Percentiles rank a stretch among this genome's conserved stretches.
These are phyloP conservation scores for Cyprinodon tularosa DNA, from an alignment of 2,113 vertebrate genomes.

Conservation along the genomic window DNA sequence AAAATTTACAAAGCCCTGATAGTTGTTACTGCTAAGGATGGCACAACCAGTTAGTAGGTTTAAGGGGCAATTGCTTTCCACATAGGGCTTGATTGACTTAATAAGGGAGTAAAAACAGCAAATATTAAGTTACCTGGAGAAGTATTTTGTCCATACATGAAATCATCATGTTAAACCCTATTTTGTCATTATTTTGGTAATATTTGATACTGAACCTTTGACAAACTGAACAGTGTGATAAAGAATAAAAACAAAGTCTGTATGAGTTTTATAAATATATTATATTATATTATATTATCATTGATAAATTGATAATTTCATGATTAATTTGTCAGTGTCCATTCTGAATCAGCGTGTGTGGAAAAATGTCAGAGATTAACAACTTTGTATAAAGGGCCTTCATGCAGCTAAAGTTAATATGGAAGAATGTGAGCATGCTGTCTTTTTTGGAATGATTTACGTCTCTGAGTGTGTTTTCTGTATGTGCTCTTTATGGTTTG, in stretches of 20 bases:
- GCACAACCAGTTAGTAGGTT: neutral
- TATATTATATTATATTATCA: too few relatives aligned
- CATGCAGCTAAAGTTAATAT: neutral
- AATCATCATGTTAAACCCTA: neutral
- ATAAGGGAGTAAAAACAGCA: too few relatives aligned
- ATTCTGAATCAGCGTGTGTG: too few relatives aligned
- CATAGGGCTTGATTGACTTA: neutral
- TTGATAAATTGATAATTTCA: too few relatives aligned
- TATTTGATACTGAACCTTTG: too few relatives aligned
- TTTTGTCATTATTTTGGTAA: too few relatives aligned
- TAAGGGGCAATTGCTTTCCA: neutral
- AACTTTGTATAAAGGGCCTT: neutral
- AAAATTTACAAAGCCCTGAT: neutral
- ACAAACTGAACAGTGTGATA: too few relatives aligned
- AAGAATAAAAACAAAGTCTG: too few relatives aligned
- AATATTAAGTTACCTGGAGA: too few relatives aligned
- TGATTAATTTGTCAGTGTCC: too few relatives aligned
- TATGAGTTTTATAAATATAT: too few relatives aligned
- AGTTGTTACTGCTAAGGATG: neutral
- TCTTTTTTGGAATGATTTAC: slow-evolving; percentile 33
- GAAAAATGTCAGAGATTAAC: too few relatives aligned
- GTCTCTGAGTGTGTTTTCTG: slow-evolving; percentile 38
- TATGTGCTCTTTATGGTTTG: slow-evolving; percentile 55
- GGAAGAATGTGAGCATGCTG: slow-evolving; percentile 11
- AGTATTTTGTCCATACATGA: neutral